Conservation (phyloP, 2,797 vertebrate genomes). For the Malacoctenus gilli region DNA sequence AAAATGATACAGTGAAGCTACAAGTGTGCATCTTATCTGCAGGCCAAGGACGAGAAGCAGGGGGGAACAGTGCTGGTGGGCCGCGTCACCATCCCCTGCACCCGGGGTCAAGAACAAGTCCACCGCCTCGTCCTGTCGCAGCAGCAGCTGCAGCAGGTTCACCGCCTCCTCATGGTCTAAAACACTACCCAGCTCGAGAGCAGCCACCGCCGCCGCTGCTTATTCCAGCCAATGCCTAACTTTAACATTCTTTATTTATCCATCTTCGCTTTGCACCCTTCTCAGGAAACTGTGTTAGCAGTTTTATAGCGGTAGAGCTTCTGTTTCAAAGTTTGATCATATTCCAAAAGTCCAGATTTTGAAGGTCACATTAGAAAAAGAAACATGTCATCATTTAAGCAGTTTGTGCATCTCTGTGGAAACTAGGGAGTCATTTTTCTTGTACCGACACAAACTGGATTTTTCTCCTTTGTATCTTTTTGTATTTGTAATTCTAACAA, state of each 20-base stretch:
- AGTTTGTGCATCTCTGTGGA: conserved; percentile 5
- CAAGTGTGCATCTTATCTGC: too few relatives aligned
- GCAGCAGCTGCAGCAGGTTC: conserved; percentile 86
- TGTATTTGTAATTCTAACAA: conserved; percentile 55
- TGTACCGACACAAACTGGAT: conserved; percentile 18
- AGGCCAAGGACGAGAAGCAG: conserved; percentile 86
- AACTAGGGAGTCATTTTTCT: conserved; percentile 19
- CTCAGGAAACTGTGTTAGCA: conserved; percentile 53
- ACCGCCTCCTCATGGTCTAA: conserved; percentile 82
- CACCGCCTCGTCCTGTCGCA: conserved; percentile 88
- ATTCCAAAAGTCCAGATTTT: conserved; percentile 5
- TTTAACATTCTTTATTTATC: conserved; percentile 19
- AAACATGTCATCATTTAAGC: too few relatives aligned
- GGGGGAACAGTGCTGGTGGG: conserved; percentile 84
- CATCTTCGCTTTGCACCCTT: conserved; percentile 25
- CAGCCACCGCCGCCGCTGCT: too few relatives aligned
- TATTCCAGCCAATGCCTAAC: conserved; percentile 1
- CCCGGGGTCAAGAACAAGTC: conserved; percentile 84
- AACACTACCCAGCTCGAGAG: neutral
- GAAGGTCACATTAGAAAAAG: too few relatives aligned
- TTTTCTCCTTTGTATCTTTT: conserved; percentile 48
- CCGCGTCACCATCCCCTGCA: conserved; percentile 87
- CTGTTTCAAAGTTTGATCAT: conserved; percentile 17
- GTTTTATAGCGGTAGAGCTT: neutral
- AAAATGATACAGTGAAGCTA: too few relatives aligned